Base-by-base conservation (phyloP, 2,888 invertebrate genomes). In the Andrena bicolor region DNA sequence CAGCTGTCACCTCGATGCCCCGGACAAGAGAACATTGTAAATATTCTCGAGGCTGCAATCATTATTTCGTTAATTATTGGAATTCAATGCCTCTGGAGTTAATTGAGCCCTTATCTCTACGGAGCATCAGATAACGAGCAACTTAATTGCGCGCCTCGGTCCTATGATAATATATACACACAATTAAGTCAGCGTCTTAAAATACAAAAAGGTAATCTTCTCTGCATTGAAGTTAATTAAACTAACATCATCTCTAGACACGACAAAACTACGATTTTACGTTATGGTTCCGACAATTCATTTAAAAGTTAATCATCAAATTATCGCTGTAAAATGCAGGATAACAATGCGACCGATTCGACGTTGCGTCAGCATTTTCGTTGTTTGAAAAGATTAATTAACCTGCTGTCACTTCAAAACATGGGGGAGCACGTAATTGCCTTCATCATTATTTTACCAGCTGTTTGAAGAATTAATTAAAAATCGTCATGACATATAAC, bases 51-150 rank as follows among this genome's bases (percentile, higher is more conserved):
- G 1, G 8, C 4, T 30, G 16, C 7, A 23, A 26, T 75, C 51
- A 56, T 70, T 70, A 51, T 23, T 56, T 70, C 64, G 32, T 64
- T 41, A 70, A 20, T 76, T 30, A 58, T 16, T 20, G 41, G 0
- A 35, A 16, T 41, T 10, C 8, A 2, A 69, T 76, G 58, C 56
- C 23, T 51, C 60, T n/a, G 13, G 28, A 10, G 51, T 51, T 76
- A 70, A 80, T 76, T 48, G 76, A 80, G 53, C 49, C 13, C 28
- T 48, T 79, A 76, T 76, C 76, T 41, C 28, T 3, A 8, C 16
- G 69, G 49, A n/a, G 32, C 30, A 76, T 80, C 69, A 49, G 8
- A 7, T 64, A 32, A 66, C 49, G 28, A 60, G 26, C 48, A n/a
- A 26, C 20, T 35, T 76, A 64, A 64, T 76, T 76, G 32, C 30